phyloP scores from a whole-genome alignment of 2,113 vertebrate genomes.

The Mola mola region DNA sequence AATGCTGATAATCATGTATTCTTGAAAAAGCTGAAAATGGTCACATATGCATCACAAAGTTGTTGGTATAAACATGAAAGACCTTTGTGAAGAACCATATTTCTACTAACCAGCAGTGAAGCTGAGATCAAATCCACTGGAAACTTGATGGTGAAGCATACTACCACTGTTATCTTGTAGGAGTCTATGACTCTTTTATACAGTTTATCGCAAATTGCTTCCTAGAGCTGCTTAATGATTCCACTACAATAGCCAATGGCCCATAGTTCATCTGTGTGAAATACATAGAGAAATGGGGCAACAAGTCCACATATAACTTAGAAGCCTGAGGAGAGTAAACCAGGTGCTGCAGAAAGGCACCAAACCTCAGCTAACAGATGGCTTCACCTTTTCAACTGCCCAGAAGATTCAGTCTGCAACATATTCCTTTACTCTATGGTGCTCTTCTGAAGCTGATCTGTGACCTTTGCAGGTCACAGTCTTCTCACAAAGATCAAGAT shows the following conservation, averaged over 20 bases:
- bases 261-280: not conserved
- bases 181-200: no score
- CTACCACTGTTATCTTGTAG: no score
- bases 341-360: slow-evolving; percentile 12
- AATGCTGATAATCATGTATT: no score
- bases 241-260: not conserved
- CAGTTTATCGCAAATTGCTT: not conserved
- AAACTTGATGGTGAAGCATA: no score
- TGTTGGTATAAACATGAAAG: no score
- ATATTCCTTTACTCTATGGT: not conserved
- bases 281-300: not conserved
- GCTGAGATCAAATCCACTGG: no score
- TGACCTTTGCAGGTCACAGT: slow-evolving; percentile 9
- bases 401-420: not conserved
- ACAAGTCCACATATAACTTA: not conserved
- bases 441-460: not conserved
- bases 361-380: slow-evolving; percentile 5
- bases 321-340: not conserved
- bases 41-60: no score
- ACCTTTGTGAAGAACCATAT: no score
- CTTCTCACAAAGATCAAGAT: slow-evolving; percentile 6
- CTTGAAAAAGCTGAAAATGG: no score
- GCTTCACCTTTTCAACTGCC: slow-evolving; percentile 8
- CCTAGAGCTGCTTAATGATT: not conserved
- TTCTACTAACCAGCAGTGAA: no score